Base-by-base conservation (phyloP, 2,797 vertebrate genomes). In the Galagoides demidoff region DNA sequence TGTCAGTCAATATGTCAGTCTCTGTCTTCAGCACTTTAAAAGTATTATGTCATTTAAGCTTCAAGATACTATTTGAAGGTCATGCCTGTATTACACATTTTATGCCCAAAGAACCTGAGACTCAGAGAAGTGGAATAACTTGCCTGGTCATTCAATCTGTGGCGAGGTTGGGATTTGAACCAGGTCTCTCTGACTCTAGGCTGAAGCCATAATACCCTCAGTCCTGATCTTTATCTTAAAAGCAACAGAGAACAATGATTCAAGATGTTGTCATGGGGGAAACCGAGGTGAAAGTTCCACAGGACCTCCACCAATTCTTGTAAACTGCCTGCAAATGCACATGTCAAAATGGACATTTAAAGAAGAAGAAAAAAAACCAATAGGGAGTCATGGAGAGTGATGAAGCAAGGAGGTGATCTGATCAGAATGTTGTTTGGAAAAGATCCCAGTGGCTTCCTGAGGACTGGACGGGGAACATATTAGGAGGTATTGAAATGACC, bases 341-440 rank as follows among this genome's bases (percentile, higher is more conserved):
- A 86, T 82, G 68, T 90, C 61, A 85, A 85, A 77, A 59, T 52
- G 52, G 88, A 63, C 77, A 14, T 70, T 83, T 37, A 95, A 93
- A 6, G 85, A 61, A 82, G 55, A 34, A 45, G 59, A 34, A 34
- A 4, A 34, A 85, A 73, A 57, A 43, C 5, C 71, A 73, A 22
- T 10, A 79, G 31, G 49, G n/a, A 66, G 55, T 29, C 23, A 13
- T 11, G 20, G 74, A 71, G 90, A 70, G 31, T 27, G 59, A 20
- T 29, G 55, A 90, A 85, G 49, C 29, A 76, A 95, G 78, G 68
- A 64, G 25, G 39, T 34, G 83, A 19, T 13, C 45, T 74, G 49
- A 83, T 85, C 31, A 52, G 55, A 92, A 70, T 0, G 8, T 49
- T 45, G 43, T 37, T 73, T 74, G 37, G 20, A 19, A 66, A 84